These are phyloP conservation scores for Sipha maydis DNA, from an alignment of 2,888 invertebrate genomes.

Conservation along the genomic window DNA sequence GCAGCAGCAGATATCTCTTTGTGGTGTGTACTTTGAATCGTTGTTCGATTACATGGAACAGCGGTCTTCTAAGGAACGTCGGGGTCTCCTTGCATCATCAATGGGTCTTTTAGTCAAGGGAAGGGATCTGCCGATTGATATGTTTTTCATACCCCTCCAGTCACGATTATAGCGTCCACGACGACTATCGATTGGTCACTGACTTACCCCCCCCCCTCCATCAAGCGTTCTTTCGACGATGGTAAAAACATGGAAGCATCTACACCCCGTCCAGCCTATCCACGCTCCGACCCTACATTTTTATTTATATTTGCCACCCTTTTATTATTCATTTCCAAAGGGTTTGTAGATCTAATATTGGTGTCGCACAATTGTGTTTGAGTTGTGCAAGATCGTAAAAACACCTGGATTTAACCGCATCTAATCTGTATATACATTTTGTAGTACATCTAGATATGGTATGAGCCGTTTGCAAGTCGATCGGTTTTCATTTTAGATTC, in stretches of 20 bases:
- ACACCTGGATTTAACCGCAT: slow-evolving; percentile 35
- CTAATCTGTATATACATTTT: too few relatives aligned
- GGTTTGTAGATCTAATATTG: slow-evolving; percentile 15
- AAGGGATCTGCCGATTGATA: slow-evolving; percentile 59
- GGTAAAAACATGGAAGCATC: slow-evolving; percentile 56
- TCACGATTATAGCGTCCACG: slow-evolving; percentile 41
- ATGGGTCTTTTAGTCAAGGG: slow-evolving; percentile 55
- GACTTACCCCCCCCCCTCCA: slow-evolving; percentile 40
- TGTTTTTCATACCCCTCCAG: slow-evolving; percentile 48
- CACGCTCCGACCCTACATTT: slow-evolving; percentile 10
- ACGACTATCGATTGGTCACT: slow-evolving; percentile 59
- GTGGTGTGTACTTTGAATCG: slow-evolving; percentile 59
- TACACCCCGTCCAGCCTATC: background rate
- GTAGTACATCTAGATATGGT: too few relatives aligned
- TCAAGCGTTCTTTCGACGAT: slow-evolving; percentile 14
- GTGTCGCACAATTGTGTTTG: slow-evolving; percentile 32
- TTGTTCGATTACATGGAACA: slow-evolving; percentile 62
- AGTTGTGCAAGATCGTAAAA: slow-evolving; percentile 33
- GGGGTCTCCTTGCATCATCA: slow-evolving; percentile 53
- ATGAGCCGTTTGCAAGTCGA: too few relatives aligned
- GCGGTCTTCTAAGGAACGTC: slow-evolving; percentile 59
- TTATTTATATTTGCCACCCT: slow-evolving; percentile 48
- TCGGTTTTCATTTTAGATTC: too few relatives aligned
- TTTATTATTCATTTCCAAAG: slow-evolving; percentile 13
- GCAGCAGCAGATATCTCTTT: slow-evolving; percentile 56